Percentiles rank a stretch among this genome's conserved stretches.
phyloP scores from a whole-genome alignment of 37 sponge, comb jelly and placozoan species.

The Hexactinellida sp. region DNA sequence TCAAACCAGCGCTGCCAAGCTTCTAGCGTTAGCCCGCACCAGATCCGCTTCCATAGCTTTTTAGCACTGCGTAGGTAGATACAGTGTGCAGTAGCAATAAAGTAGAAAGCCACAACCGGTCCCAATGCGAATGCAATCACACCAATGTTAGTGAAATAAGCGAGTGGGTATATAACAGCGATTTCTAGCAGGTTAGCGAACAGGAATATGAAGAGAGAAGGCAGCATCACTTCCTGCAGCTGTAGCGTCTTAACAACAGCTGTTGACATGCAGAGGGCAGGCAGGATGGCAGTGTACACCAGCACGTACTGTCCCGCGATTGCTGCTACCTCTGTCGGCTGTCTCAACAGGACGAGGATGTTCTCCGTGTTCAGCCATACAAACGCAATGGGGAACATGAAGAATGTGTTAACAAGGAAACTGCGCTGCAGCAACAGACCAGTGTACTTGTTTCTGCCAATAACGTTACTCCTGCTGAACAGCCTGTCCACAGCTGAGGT shows the following conservation, averaged over 20 bases:
- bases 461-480: neutral
- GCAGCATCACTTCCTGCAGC: neutral
- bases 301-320: neutral
- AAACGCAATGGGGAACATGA: neutral
- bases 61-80: neutral
- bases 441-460: neutral
- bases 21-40: conserved; percentile 15
- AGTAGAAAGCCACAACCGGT: neutral
- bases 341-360: neutral
- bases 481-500: neutral
- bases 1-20: conserved; percentile 12
- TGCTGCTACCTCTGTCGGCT: neutral
- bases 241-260: conserved; percentile 3
- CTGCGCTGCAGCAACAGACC: conserved; percentile 1
- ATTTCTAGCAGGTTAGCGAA: neutral
- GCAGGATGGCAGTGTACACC: neutral
- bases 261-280: neutral
- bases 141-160: neutral
- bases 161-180: neutral
- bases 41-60: neutral
- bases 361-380: conserved; percentile 1
- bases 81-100: neutral
- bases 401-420: neutral
- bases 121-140: neutral
- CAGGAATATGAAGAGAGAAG: neutral